Evolutionary conservation across 1,140 invertebrate species (phyloP).

Genomic region (Streblospio benedicti): DNA sequence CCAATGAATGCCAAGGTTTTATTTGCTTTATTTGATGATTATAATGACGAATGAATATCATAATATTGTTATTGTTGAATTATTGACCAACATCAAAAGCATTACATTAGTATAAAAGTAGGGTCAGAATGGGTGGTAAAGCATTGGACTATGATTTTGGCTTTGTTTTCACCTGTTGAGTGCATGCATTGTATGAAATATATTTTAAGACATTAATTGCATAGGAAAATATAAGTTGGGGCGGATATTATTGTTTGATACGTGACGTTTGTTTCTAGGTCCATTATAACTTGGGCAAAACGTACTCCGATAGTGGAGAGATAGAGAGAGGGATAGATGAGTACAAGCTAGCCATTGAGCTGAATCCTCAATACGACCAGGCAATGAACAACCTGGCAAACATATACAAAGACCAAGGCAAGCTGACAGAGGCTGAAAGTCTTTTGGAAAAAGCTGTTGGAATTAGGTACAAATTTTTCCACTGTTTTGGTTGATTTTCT

Average conservation of each 20-base stretch:
- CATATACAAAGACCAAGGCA: slow-evolving; percentile 69
- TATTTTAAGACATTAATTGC: too few relatives aligned
- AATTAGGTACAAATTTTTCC: slow-evolving; percentile 67
- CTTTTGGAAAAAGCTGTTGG: slow-evolving; percentile 65
- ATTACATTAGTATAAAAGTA: too few relatives aligned
- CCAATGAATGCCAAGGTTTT: slow-evolving; percentile 76
- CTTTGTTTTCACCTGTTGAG: too few relatives aligned
- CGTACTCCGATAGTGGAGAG: slow-evolving; percentile 66
- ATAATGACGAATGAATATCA: neutral
- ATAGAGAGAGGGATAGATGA: slow-evolving; percentile 60
- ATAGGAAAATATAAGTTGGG: too few relatives aligned
- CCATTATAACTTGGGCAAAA: slow-evolving; percentile 90
- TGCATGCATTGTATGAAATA: too few relatives aligned
- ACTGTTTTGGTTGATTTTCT: slow-evolving; percentile 14
- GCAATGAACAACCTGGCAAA: slow-evolving; percentile 96
- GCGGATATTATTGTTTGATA: too few relatives aligned
- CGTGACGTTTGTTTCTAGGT: slow-evolving; percentile 43
- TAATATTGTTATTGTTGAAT: neutral
- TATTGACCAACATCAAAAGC: too few relatives aligned
- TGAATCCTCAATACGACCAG: slow-evolving; percentile 86
- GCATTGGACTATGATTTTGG: too few relatives aligned
- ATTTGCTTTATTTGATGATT: neutral
- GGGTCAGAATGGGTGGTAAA: too few relatives aligned
- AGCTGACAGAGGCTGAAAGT: slow-evolving; percentile 64
- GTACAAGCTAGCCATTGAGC: slow-evolving; percentile 69